These are phyloP conservation scores for Andrena camellia DNA, from an alignment of 2,888 invertebrate species.

Conservation along the genomic window DNA sequence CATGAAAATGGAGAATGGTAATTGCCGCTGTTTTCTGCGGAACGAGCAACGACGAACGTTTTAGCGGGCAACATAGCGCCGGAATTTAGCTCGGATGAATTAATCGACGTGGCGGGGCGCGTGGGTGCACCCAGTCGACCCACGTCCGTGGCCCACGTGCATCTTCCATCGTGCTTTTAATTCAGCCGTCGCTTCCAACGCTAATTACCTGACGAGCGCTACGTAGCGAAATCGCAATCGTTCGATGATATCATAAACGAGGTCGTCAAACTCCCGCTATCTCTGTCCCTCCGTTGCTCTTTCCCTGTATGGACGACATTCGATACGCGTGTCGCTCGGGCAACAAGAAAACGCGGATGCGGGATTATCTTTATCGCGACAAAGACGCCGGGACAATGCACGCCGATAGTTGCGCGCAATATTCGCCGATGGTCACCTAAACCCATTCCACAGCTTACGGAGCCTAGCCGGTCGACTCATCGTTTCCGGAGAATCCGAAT, in stretches of 20 bases:
- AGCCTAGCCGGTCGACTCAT: constrained; percentile 53
- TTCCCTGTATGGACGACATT: neutral
- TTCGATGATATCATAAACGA: constrained; percentile 59
- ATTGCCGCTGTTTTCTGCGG: neutral
- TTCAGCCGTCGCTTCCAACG: constrained; percentile 59
- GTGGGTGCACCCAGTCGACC: constrained; percentile 62
- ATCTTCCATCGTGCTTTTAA: constrained; percentile 62
- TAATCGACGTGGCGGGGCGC: constrained; percentile 55
- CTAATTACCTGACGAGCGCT: constrained; percentile 67
- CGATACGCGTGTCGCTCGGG: constrained; percentile 9
- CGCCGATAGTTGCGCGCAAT: constrained; percentile 47
- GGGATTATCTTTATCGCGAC: constrained; percentile 50
- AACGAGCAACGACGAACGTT: constrained; percentile 18
- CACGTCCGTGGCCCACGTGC: constrained; percentile 77
- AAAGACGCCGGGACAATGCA: constrained; percentile 7
- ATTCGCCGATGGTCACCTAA: constrained; percentile 38
- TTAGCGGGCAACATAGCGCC: constrained; percentile 53
- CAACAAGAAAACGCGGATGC: constrained; percentile 15
- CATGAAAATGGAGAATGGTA: neutral
- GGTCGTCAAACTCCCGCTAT: constrained; percentile 45
- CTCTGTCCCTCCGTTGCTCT: neutral
- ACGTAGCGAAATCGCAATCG: constrained; percentile 60
- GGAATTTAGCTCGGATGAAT: constrained; percentile 62
- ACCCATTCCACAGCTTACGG: constrained; percentile 54
- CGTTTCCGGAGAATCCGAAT: constrained; percentile 55